Percentiles rank a stretch among this genome's conserved stretches.
phyloP scores from a whole-genome alignment of 2,113 vertebrate genomes.

The Manacus vitellinus region DNA sequence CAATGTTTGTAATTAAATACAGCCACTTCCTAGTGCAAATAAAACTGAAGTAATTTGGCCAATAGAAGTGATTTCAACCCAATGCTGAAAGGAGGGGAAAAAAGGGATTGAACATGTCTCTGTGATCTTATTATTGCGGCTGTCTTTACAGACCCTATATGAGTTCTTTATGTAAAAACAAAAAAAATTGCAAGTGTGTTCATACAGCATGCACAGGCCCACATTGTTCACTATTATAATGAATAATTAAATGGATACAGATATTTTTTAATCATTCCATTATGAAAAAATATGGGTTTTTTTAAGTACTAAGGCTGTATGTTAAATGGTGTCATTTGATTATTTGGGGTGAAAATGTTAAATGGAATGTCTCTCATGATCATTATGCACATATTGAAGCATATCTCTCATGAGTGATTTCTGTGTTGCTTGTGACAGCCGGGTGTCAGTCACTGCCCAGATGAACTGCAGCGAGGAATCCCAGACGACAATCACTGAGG shows the following conservation, averaged over 20 bases:
- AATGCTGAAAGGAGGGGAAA: accelerated
- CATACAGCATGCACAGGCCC: neutral
- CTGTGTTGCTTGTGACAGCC: neutral
- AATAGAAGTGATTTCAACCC: neutral
- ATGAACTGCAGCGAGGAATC: slow-evolving; percentile 52
- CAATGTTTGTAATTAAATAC: neutral
- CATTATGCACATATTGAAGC: neutral
- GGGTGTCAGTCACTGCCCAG: neutral
- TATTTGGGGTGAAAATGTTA: neutral
- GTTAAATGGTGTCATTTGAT: neutral
- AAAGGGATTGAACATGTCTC: accelerated
- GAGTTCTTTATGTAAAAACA: neutral
- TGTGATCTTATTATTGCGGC: neutral
- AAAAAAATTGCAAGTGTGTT: too few species aligned
- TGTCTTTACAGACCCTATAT: neutral
- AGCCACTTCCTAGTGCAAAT: neutral
- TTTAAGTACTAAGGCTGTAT: neutral
- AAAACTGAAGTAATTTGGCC: neutral
- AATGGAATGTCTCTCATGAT: neutral
- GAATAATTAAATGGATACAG: neutral
- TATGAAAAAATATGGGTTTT: accelerated
- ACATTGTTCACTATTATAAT: neutral
- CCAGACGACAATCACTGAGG: slow-evolving; percentile 46
- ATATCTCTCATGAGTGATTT: neutral
- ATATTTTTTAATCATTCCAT: neutral